phyloP scores from a whole-genome alignment of 1,140 invertebrate genomes.

The Orius insidiosus region DNA sequence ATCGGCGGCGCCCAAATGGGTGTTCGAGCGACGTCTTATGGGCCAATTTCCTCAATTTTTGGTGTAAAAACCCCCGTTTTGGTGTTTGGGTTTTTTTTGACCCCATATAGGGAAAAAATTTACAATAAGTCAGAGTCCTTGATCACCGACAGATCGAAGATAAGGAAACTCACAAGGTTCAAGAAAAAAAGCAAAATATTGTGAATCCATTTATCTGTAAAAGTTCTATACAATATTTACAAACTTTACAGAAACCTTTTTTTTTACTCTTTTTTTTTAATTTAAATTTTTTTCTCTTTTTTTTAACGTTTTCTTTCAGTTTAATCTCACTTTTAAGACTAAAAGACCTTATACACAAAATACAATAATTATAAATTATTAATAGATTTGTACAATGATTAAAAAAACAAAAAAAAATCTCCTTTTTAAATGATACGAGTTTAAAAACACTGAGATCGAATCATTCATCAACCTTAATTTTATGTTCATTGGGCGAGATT shows the following conservation, averaged over 20 bases:
- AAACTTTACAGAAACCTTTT: slow-evolving; percentile 1
- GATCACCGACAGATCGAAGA: too few species aligned
- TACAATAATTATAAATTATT: slow-evolving; percentile 6
- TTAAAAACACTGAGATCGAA: slow-evolving; percentile 14
- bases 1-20: too few species aligned
- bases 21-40: too few species aligned
- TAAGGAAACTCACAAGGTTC: not conserved
- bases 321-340: slow-evolving; percentile 5
- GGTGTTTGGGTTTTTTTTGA: too few species aligned
- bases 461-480: slow-evolving; percentile 13
- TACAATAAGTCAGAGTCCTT: too few species aligned
- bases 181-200: slow-evolving; percentile 2
- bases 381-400: slow-evolving; percentile 12
- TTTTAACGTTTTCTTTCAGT: too few species aligned
- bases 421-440: slow-evolving; percentile 6
- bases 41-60: too few species aligned
- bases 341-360: slow-evolving; percentile 12
- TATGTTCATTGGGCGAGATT: not conserved
- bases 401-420: not conserved
- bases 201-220: slow-evolving; percentile 14
- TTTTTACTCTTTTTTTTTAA: too few species aligned
- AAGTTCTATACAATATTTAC: slow-evolving; percentile 14
- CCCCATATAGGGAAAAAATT: too few species aligned
- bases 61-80: too few species aligned
- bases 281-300: too few species aligned